phyloP scores from a whole-genome alignment of 30 jellyfish, hydroid and myxozoan species.

The Turritopsis rubra region DNA sequence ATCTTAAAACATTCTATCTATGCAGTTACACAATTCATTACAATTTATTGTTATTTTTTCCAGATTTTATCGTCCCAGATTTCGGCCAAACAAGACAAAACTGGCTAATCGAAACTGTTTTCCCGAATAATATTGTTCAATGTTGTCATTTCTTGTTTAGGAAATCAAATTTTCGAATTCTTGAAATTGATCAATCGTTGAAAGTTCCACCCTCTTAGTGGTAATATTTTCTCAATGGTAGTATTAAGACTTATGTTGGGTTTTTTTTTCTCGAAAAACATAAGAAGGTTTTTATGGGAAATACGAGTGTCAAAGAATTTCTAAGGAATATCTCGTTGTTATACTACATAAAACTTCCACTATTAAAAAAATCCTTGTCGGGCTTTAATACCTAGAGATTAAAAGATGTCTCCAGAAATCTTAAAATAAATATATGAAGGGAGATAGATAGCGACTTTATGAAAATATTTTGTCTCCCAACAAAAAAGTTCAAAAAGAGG shows the following conservation, averaged over 20 bases:
- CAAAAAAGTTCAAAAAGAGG: not conserved
- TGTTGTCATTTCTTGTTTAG: not conserved
- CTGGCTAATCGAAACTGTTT: no score
- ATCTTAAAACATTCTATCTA: not conserved
- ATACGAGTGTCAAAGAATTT: no score
- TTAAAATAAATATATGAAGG: not conserved
- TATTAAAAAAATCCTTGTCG: not conserved
- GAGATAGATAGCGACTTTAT: not conserved
- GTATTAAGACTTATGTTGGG: not conserved
- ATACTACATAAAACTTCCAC: not conserved
- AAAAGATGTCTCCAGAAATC: not conserved
- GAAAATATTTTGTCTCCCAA: not conserved
- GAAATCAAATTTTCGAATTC: not conserved
- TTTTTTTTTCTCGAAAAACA: not conserved
- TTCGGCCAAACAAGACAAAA: no score
- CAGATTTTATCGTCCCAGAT: no score
- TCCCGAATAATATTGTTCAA: no score
- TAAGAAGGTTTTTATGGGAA: no score
- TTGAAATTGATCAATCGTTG: not conserved
- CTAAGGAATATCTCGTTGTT: not conserved
- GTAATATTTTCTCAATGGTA: not conserved
- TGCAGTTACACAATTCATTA: not conserved
- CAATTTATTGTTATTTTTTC: no score
- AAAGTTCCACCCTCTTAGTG: not conserved
- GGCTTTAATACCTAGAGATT: not conserved